Base-by-base conservation (phyloP, 1,140 invertebrate species). In the Paraescarpia echinospica region DNA sequence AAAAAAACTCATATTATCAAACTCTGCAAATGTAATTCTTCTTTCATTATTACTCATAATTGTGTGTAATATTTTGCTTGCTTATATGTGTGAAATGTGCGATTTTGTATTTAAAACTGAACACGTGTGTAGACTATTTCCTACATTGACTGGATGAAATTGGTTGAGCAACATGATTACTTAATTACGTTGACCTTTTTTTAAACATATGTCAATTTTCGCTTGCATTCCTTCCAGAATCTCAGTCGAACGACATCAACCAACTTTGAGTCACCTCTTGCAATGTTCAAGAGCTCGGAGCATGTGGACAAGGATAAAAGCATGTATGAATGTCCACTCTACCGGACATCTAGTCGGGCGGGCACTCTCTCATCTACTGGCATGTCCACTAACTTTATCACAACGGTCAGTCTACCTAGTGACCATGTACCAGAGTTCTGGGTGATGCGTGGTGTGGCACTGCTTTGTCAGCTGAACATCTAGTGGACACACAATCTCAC, bases 371-470 rank as follows among this genome's bases (percentile, higher is more conserved):
- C 98, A 33, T 98, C 98, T 0, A 98, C 98, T 1, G 98, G 96
- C 34, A 98, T 98, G 94, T 98, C 98, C 93, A 98, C 98, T 0
- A 98, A 98, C 96, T 98, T 98, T 96, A 97, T 98, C 12, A 96
- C 95, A 27, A 96, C 98, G 31, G 97, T 98, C 0, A 96, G 98
- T 34, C 94, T 99, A 91, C 97, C 97, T 6, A 97, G 97, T 1
- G 93, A 96, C 22, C 95, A 96, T 92, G 94, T 95, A 9, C 95
- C 96, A 93, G 97, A 97, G 93, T 98, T 98, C 94, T 99, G 98
- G 98, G 98, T 98, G 93, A 97, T 98, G 41, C 97, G 98, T 94
- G 98, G 98, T 92, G 98, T 98, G 1, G 98, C 98, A 8, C 96
- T 98, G 14, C 96, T 98, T 5, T 98, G 98, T 91, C 98, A 98